Conservation (phyloP, 2,113 vertebrate genomes). For the Mus musculus region DNA sequence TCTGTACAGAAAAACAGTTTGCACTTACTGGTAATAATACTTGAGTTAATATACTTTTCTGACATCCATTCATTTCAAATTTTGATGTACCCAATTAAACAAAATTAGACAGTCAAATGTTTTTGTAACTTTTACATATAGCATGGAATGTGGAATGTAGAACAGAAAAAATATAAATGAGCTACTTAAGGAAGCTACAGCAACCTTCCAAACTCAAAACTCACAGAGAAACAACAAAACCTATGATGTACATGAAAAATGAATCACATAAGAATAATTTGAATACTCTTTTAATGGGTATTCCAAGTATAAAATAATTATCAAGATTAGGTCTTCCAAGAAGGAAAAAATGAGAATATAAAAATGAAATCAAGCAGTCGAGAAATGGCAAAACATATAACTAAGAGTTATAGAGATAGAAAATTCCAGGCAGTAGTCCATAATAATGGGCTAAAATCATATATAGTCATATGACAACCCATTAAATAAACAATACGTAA, state of each 20-base stretch:
- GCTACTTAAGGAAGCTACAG: not conserved
- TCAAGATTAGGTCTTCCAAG: not conserved
- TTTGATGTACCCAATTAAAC: not conserved
- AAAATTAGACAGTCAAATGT: not conserved
- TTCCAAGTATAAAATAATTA: not conserved
- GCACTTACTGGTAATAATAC: not conserved
- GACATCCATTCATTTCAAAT: not conserved
- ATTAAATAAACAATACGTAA: slow-evolving; percentile 14
- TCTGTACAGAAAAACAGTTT: not conserved
- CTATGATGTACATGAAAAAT: not conserved
- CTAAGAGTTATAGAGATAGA: not conserved
- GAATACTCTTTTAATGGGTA: not conserved
- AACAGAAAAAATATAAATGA: slow-evolving; percentile 14
- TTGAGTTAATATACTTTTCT: not conserved
- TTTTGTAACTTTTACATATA: not conserved
- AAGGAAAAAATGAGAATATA: not conserved
- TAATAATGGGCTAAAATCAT: not conserved
- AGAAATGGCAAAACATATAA: not conserved
- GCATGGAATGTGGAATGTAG: not conserved
- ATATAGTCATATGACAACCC: not conserved
- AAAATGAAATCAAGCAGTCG: not conserved
- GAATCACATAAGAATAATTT: not conserved
- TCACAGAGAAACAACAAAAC: not conserved
- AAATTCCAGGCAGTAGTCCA: not conserved
- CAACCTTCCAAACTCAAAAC: not conserved